Evolutionary conservation across 2,797 vertebrate species (phyloP), one percentile per base, ranked within the genome.

Genomic region (Xerus rutilus): DNA sequence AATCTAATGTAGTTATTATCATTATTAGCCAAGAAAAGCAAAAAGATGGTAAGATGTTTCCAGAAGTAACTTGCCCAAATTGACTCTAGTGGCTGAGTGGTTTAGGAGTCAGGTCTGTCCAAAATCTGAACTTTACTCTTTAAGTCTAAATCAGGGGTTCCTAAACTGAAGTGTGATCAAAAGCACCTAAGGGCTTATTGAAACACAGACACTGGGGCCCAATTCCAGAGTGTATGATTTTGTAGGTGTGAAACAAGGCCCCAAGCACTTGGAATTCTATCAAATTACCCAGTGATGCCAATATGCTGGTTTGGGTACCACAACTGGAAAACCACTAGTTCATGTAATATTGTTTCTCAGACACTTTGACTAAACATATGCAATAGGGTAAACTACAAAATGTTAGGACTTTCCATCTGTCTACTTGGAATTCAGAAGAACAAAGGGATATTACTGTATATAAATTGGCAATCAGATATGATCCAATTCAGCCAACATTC

Each of bases 1-100:
- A 20, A 21, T 70, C 9, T 72, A 67, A 87, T 87, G 69, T 54
- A n/a, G 73, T 92, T 72, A 77, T 92, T 72, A 52, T 67, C 57
- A 32, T 32, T 59, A 35, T 73, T 54, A 77, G 18, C n/a, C 77
- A 91, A 77, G 13, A 35, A 45, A 86, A 57, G 21, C 10, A 69
- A n/a, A 78, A 67, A 85, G 21, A 65, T 18, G 25, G 12, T 17
- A 52, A 94, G 25, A 65, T 39, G n/a, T 6, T 70, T 28, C 8
- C 74, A 74, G 73, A 77, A 87, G 32, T 84, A 83, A 82, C 65
- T 84, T 62, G 17, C 10, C 54, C 11, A 30, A 20, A n/a, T 35
- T 74, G 64, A 79, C 0, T 7, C 11, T 23, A 28, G 7, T 30
- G 3, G 32, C 30, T 93, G 39, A 76, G 9, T 62, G 32, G 12